Base-by-base conservation (phyloP, 1,140 invertebrate species). In the Colletes latitarsis region DNA sequence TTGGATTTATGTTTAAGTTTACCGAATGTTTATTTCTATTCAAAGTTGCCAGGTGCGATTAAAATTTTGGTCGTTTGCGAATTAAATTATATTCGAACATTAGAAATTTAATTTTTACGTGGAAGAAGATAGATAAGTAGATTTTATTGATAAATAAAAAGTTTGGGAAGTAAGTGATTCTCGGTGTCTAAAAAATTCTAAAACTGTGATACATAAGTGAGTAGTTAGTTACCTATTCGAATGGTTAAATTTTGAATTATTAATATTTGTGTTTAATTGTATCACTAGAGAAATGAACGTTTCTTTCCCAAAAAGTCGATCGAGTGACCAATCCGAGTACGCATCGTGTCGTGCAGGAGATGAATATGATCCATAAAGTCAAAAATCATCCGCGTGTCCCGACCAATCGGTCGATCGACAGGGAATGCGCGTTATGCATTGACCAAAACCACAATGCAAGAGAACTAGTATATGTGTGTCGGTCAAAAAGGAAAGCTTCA, bases 401-500 rank as follows among this genome's bases (percentile, higher is more conserved):
- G 9, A 81, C 46, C 9, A 39, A 75, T 67, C 6, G 72, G 39
- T 46, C 49, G 67, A 52, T 30, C 41, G 30, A 30, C 30, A 30
- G 30, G 30, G 30, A 30, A 30, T 30, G 30, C 30, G 9, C 43
- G 64, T 55, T 83, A 79, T 77, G 81, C 75, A 81, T 43, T 86
- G 62, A 84, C 62, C 60, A 82, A 77, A 83, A 82, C 68, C 81
- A 87, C 53, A 81, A 88, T 89, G 85, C 84, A 87, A 81, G 19
- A 89, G 81, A 81, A 74, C 83, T 88, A 64, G 15, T 62, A 55
- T 79, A 39, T 46, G 52, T 75, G 83, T 71, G 82, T 82, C 82
- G 81, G 81, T 84, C 80, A 83, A 81, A 86, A 82, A 88, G 87
- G 83, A 86, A 89, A 89, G 87, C 87, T 82, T 86, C 70, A 86